Evolutionary conservation across 2,888 invertebrate species (phyloP).

Genomic region (Ormyrus pomaceus): DNA sequence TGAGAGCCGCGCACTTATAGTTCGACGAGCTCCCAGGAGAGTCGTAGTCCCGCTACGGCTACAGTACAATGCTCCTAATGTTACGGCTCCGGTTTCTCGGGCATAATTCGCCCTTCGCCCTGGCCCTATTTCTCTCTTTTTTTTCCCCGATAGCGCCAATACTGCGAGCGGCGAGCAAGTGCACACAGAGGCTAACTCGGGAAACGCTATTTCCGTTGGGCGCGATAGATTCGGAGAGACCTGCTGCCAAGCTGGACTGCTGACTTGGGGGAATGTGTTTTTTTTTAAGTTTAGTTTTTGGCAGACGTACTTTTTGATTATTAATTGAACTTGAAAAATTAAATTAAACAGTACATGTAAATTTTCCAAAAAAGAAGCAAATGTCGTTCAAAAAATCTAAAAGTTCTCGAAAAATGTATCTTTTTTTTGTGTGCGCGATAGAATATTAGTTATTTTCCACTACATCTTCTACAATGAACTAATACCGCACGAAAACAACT

Average conservation of each 20-base stretch:
- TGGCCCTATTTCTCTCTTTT: slow-evolving; percentile 46
- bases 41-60: slow-evolving; percentile 67
- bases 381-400: too few species aligned
- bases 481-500: too few species aligned
- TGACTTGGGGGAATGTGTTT: neutral
- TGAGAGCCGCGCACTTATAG: neutral
- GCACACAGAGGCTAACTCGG: neutral
- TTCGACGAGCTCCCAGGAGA: slow-evolving; percentile 67
- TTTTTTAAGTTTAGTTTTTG: too few species aligned
- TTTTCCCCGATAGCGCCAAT: slow-evolving; percentile 9
- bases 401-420: too few species aligned
- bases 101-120: slow-evolving; percentile 71
- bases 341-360: too few species aligned
- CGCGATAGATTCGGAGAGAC: neutral
- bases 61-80: slow-evolving; percentile 75
- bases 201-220: neutral
- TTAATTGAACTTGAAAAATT: too few species aligned
- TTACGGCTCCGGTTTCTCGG: slow-evolving; percentile 73
- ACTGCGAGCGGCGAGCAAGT: slow-evolving; percentile 9
- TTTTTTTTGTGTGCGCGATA: too few species aligned
- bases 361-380: too few species aligned
- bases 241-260: neutral
- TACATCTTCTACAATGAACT: too few species aligned
- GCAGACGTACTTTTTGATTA: too few species aligned
- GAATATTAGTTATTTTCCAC: too few species aligned